Conservation (phyloP, 2,888 invertebrate genomes). For the Corbicula japonica region DNA sequence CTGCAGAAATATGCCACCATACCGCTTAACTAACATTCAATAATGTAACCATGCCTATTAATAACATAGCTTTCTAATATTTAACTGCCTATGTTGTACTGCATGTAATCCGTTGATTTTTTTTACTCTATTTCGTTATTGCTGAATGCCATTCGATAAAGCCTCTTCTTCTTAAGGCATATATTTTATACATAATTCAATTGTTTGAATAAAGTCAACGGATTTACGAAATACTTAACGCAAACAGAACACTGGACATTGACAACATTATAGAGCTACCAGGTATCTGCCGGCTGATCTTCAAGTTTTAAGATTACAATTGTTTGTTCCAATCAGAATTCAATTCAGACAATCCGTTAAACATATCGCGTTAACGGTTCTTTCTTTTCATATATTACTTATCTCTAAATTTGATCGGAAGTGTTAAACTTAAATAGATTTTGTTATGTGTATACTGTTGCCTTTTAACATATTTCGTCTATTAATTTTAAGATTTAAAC, state of each 20-base stretch:
- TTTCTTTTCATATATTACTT: slow-evolving; percentile 1
- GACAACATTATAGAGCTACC: neutral
- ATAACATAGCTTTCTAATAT: no score
- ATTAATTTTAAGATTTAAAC: neutral
- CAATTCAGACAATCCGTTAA: slow-evolving; percentile 2
- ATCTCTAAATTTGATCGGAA: slow-evolving; percentile 17
- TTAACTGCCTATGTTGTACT: no score
- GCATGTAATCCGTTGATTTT: no score
- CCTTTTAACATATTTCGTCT: no score
- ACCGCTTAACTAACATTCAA: no score
- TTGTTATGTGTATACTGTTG: no score
- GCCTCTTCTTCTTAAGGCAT: neutral
- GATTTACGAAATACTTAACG: no score
- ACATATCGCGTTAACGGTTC: slow-evolving; percentile 14
- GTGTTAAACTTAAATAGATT: slow-evolving; percentile 27
- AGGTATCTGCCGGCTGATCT: neutral
- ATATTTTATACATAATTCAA: neutral
- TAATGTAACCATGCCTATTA: no score
- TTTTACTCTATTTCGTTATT: no score
- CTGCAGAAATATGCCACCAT: no score
- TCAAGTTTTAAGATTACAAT: slow-evolving; percentile 4
- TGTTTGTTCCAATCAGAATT: slow-evolving; percentile 10
- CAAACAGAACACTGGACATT: neutral
- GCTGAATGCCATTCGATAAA: neutral
- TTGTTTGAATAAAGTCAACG: no score